Conservation (phyloP, 2,797 vertebrate species). For the Poecile montanus region DNA sequence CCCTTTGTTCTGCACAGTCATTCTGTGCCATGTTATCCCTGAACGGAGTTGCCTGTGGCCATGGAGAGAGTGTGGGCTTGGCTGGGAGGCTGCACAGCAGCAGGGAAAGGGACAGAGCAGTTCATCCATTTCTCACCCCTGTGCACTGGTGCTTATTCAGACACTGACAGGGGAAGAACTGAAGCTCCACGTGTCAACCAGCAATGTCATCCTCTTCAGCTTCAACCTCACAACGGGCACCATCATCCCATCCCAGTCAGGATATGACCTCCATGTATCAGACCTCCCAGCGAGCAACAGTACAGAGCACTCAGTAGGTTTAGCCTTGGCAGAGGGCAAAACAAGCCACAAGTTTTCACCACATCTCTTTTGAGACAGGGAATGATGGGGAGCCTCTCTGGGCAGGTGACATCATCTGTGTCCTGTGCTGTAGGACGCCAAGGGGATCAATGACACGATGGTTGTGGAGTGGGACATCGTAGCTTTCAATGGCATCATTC, state of each 20-base stretch:
- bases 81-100: background rate
- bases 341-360: background rate
- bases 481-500: constrained; percentile 91
- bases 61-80: background rate
- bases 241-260: constrained; percentile 82
- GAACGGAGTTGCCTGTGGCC: background rate
- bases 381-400: background rate
- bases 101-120: background rate
- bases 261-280: constrained; percentile 80
- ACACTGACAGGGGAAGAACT: constrained; percentile 88
- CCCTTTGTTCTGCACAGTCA: background rate
- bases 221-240: constrained; percentile 78
- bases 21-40: background rate
- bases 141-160: constrained; percentile 64
- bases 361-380: background rate
- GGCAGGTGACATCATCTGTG: background rate
- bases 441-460: constrained; percentile 79
- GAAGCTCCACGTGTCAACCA: constrained; percentile 87
- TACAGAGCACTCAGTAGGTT: constrained; percentile 47
- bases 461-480: constrained; percentile 90
- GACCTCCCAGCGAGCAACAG: constrained; percentile 42
- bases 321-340: background rate
- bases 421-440: constrained; percentile 56
- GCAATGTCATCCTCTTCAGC: constrained; percentile 80
- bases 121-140: background rate